Evolutionary conservation across 2,113 vertebrate genomes (phyloP), one percentile per base, ranked within the genome.

Genomic region (Lampris megalopsis): DNA sequence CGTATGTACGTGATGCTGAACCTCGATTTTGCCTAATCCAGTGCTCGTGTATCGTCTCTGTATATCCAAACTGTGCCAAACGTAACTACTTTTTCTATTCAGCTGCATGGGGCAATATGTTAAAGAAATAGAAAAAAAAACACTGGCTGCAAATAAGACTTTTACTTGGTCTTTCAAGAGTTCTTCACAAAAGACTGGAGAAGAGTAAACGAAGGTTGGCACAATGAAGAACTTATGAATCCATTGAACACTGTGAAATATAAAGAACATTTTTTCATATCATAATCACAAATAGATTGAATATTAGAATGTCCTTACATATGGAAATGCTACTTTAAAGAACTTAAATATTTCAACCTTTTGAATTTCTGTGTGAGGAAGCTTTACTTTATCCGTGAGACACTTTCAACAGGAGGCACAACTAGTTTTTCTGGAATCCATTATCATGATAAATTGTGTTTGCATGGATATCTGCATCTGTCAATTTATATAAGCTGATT

Each of bases 81-180:
- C 84, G 66, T 68, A 50, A 75, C 65, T 11, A 82, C 43, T 40
- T 75, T 77, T 80, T 79, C 78, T 72, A 75, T 58, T 9, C 57
- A 86, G 77, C 74, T 94, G 94, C 93, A 94, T 94, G 93, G 91
- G 87, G 85, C 79, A 85, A 89, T 89, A 89, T 73, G 79, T 81
- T 63, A 68, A 83, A 78, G 73, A 85, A 74, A 68, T 49, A 68
- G 57, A 71, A 43, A 63, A 71, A 75, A 68, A 56, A 73, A 38
- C 9, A 38, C 49, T 67, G 70, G 60, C 66, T 37, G 78, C 56
- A 68, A 48, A 60, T 67, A 49, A 40, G 53, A 68, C n/a, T 65
- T 36, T 41, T 36, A 80, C 9, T 9, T 56, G 66, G 54, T 79
- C 71, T 63, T 24, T 56, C 41, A 68, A 52, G 48, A 40, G 48